These are phyloP conservation scores for Glyphotaelius pellucidus DNA, from an alignment of 2,888 invertebrate genomes.

Conservation along the genomic window DNA sequence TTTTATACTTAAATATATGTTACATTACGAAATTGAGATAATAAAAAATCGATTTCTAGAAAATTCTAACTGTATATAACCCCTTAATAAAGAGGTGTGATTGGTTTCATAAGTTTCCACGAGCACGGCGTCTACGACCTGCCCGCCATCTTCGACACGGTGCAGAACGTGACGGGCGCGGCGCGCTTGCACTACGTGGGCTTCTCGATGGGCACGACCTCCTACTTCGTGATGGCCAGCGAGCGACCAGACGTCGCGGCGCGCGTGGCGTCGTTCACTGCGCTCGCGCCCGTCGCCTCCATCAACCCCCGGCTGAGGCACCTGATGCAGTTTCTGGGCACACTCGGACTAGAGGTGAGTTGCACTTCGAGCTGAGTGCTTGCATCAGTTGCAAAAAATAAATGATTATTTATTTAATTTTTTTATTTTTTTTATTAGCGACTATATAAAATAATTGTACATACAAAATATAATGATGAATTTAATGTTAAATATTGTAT, in stretches of 20 bases:
- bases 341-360: not conserved
- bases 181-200: conserved; percentile 76
- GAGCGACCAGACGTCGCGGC: conserved; percentile 77
- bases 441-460: too few species aligned
- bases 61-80: too few species aligned
- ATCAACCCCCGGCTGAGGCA: conserved; percentile 65
- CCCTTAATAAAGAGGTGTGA: not conserved
- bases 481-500: too few species aligned
- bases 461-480: too few species aligned
- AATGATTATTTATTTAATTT: too few species aligned
- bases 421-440: too few species aligned
- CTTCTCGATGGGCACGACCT: conserved; percentile 79
- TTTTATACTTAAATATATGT: too few species aligned
- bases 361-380: not conserved
- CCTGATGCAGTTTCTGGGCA: not conserved
- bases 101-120: conserved; percentile 73
- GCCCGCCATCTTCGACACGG: conserved; percentile 77
- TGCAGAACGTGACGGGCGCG: conserved; percentile 73
- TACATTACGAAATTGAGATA: too few species aligned
- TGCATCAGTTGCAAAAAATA: too few species aligned
- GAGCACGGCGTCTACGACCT: conserved; percentile 79
- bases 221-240: conserved; percentile 77
- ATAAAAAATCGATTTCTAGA: too few species aligned
- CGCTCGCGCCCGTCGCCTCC: conserved; percentile 77
- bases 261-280: conserved; percentile 75